Base-by-base conservation (phyloP, 64 coral and sea anemone species). In the Porites lutea region DNA sequence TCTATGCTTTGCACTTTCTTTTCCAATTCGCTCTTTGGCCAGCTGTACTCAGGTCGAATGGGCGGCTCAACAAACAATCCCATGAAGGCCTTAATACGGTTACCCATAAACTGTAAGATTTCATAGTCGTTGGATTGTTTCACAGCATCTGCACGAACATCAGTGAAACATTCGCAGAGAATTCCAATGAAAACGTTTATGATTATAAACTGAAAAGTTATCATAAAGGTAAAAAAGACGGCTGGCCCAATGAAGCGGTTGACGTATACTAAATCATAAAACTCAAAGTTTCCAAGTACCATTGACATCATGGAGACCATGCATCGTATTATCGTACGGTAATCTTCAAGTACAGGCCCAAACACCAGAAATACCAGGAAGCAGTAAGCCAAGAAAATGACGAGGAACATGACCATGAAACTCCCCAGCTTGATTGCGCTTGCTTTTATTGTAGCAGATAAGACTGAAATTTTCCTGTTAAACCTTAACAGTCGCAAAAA, bases 131-230 rank as follows among this genome's bases (percentile, higher is more conserved):
- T 97, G 13, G 82, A 88, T 64, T 97, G 95, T 54, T 91, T 90
- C 2, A 78, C 69, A 15, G 95, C 81, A 79, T 97, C 95, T 5
- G 59, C 37, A 22, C 95, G 88, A 60, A 97, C 95, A 46, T 77
- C 87, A 19, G 79, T 88, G 15, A 97, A 97, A 37, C 66, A 91
- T 3, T 97, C 95, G 50, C 95, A 91, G 58, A 97, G 92, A 78
- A 97, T 97, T 13, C 95, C 95, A 78, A 97, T 94, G 57, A 94
- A 97, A 82, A 97, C 87, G 72, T 97, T 97, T 10, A 97, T 86
- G 2, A 97, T 83, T 48, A 97, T 80, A 59, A 97, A 91, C 65
- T 97, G 95, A 50, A 97, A 89, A 4, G 88, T 14, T 4, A 94
- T 61, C 92, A 94, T 93, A 79, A 77, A 97, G 71, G 78, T 87